These are phyloP conservation scores for Danio albolineatus DNA, from an alignment of 2,797 vertebrate species.

Conservation along the genomic window DNA sequence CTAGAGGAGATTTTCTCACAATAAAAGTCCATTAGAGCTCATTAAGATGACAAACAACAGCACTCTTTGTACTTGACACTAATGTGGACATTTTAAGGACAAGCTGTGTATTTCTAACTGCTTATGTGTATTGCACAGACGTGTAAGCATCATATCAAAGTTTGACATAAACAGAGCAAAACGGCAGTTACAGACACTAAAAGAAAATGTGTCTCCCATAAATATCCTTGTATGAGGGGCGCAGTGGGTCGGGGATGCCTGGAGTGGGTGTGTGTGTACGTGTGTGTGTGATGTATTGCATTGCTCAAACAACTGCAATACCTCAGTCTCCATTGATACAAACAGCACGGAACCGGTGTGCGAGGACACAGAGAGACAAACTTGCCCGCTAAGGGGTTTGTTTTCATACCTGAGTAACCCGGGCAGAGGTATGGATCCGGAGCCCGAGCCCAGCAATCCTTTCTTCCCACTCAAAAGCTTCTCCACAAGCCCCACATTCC, in stretches of 20 bases:
- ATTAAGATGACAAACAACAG: background rate
- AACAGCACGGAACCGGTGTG: conserved; percentile 6
- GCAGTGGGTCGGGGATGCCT: conserved; percentile 51
- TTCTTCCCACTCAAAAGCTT: conserved; percentile 94
- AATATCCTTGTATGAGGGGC: conserved; percentile 21
- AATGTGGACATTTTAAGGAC: background rate
- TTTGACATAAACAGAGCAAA: background rate
- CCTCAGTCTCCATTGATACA: conserved; percentile 6
- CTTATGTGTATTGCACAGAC: background rate
- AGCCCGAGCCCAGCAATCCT: conserved; percentile 92
- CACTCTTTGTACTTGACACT: background rate
- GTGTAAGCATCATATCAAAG: background rate
- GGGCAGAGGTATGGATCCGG: conserved; percentile 92
- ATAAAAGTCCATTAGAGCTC: background rate
- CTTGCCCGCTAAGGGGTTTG: conserved; percentile 25
- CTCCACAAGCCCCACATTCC: conserved; percentile 95
- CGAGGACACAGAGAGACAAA: conserved; percentile 5
- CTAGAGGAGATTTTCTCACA: background rate
- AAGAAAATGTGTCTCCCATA: conserved; percentile 2
- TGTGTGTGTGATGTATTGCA: conserved; percentile 42
- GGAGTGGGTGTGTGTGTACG: conserved; percentile 53
- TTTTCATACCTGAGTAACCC: conserved; percentile 92
- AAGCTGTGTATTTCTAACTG: background rate
- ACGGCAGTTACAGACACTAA: background rate
- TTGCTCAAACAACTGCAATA: conserved; percentile 47